Evolutionary conservation across 2,888 invertebrate genomes (phyloP), one percentile per base, ranked within the genome.

Genomic region (Phania funesta): DNA sequence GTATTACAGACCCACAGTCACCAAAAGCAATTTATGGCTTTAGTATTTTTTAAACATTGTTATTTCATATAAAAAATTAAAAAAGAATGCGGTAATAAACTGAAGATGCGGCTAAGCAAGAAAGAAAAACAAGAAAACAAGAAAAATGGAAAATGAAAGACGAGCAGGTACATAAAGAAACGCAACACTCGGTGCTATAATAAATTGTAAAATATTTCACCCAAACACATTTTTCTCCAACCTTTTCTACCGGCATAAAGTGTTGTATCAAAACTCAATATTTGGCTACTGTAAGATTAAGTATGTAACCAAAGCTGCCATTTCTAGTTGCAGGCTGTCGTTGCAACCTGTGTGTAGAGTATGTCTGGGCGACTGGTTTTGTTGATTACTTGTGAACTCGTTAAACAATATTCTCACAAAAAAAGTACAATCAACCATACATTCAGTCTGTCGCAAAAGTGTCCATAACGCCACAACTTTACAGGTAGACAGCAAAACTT

Each of bases 41-140:
- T n/a, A 24, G 54, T 54, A 18, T 58, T 70, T 38, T 50, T 16
- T 52, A n/a, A 16, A 48, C 44, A 70, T 78, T 67, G 62, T 67
- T 74, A 54, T 67, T 54, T 54, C 65, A 74, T 54, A 67, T 13
- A 60, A 68, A 60, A 52, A 26, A 24, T 76, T 71, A 26, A 54
- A 65, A 54, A 64, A 71, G 65, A 80, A 73, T 73, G 81, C 77
- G 67, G 77, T 77, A 81, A 81, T 81, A 77, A 81, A 77, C 60
- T 77, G 48, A 68, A 67, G 67, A 60, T 76, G 65, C 54, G 41
- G 44, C 48, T 64, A 70, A 54, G 16, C 38, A 35, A 32, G 20
- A 67, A 16, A 65, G 50, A 54, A 26, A 32, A 0, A 44, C 5
- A 48, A 44, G 44, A 1, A 60, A 2, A 29, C 13, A 22, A 44